Conservation (phyloP, 2,888 invertebrate species). For the Erpobdella octoculata region DNA sequence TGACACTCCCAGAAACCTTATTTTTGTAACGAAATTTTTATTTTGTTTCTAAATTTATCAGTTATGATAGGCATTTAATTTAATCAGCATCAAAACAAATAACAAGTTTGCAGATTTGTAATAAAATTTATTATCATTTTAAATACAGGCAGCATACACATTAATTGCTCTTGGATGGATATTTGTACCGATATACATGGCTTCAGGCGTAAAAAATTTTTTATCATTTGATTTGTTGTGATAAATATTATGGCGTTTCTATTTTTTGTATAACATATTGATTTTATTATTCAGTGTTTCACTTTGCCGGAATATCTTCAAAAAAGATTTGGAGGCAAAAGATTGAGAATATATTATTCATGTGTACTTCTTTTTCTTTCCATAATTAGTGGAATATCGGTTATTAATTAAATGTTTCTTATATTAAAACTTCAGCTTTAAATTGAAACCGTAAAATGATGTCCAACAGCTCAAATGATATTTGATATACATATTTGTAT, state of each 20-base stretch:
- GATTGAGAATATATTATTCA: constrained; percentile 41
- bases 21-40: too few species aligned
- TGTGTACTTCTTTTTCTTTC: background rate
- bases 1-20: too few species aligned
- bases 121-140: background rate
- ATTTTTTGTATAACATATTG: background rate
- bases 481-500: background rate
- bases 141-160: constrained; percentile 49
- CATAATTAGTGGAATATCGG: background rate
- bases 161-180: constrained; percentile 53
- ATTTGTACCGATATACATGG: constrained; percentile 53
- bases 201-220: constrained; percentile 45
- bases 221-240: constrained; percentile 1
- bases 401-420: background rate
- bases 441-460: background rate
- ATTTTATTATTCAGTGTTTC: too few species aligned
- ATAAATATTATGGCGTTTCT: too few species aligned
- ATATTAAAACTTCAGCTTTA: background rate
- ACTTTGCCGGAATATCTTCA: constrained; percentile 46
- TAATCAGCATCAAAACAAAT: too few species aligned
- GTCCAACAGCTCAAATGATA: background rate
- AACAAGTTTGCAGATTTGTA: too few species aligned
- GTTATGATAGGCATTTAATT: too few species aligned
- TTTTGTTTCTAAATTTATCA: too few species aligned
- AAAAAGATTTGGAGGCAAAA: constrained; percentile 42